Percentiles rank a stretch among this genome's conserved stretches.
Evolutionary conservation across 2,797 vertebrate species (phyloP).

Genomic region (Lemur catta): DNA sequence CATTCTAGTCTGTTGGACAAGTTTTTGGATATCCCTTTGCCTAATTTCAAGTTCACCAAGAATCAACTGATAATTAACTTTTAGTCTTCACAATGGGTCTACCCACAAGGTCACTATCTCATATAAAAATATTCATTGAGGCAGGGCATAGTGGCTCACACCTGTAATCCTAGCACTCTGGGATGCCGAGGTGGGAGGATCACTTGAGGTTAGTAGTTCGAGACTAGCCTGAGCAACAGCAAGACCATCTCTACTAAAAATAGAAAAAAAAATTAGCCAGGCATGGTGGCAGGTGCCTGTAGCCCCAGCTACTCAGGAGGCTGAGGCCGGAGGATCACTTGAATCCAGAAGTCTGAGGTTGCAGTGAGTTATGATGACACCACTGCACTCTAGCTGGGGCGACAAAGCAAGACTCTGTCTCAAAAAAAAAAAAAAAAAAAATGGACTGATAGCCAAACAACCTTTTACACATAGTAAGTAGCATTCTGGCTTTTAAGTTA

Average conservation of each 20-base stretch:
- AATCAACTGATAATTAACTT: background rate
- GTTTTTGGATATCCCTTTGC: background rate
- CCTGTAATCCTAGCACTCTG: background rate
- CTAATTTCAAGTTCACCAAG: constrained; percentile 22
- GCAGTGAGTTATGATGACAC: background rate
- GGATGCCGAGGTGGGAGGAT: background rate
- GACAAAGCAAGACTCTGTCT: background rate
- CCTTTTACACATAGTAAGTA: background rate
- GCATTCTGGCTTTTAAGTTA: background rate
- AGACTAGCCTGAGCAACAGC: background rate
- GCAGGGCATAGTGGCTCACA: background rate
- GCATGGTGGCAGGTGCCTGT: background rate
- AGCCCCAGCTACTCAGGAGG: background rate
- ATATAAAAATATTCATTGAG: background rate
- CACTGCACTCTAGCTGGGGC: background rate
- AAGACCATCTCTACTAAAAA: background rate
- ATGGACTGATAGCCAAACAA: background rate
- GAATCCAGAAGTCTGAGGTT: background rate
- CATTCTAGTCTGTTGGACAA: background rate
- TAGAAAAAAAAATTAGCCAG: background rate
- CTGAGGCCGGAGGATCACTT: background rate
- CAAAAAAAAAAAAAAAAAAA: background rate
- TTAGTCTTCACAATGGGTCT: background rate
- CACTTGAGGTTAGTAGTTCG: background rate
- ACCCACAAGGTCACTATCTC: background rate